These are phyloP conservation scores for Parnassius apollo DNA, from an alignment of 2,888 invertebrate species.

Conservation along the genomic window DNA sequence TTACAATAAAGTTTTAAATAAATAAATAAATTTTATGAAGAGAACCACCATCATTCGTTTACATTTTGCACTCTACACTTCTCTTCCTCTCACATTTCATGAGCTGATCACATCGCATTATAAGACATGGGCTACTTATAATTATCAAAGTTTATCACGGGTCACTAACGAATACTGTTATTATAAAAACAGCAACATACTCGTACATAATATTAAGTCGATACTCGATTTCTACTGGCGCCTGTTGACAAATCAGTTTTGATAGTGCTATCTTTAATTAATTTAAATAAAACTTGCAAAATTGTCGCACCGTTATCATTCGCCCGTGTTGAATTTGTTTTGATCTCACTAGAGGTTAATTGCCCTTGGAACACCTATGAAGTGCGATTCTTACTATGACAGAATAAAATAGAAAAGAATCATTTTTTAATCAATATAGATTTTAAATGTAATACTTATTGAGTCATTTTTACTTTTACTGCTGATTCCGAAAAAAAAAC, in stretches of 20 bases:
- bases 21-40: too few species aligned
- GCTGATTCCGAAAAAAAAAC: too few species aligned
- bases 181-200: conserved; percentile 59
- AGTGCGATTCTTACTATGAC: conserved; percentile 2
- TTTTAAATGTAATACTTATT: too few species aligned
- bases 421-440: background rate
- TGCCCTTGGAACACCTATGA: conserved; percentile 20
- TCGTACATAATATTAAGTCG: conserved; percentile 29
- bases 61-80: too few species aligned
- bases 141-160: conserved; percentile 65
- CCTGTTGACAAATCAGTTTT: conserved; percentile 48
- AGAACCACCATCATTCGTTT: too few species aligned
- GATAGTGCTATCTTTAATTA: conserved; percentile 40
- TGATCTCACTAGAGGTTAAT: conserved; percentile 27
- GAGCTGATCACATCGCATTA: conserved; percentile 51
- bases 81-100: conserved; percentile 35
- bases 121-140: conserved; percentile 49
- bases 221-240: conserved; percentile 53
- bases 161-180: conserved; percentile 62
- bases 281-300: conserved; percentile 41
- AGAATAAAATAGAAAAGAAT: too few species aligned
- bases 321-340: conserved; percentile 32
- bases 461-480: too few species aligned
- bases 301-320: conserved; percentile 25
- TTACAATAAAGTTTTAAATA: too few species aligned